Evolutionary conservation across 2,797 vertebrate genomes (phyloP), one percentile per base, ranked within the genome.

Genomic region (Sus cebifrons): DNA sequence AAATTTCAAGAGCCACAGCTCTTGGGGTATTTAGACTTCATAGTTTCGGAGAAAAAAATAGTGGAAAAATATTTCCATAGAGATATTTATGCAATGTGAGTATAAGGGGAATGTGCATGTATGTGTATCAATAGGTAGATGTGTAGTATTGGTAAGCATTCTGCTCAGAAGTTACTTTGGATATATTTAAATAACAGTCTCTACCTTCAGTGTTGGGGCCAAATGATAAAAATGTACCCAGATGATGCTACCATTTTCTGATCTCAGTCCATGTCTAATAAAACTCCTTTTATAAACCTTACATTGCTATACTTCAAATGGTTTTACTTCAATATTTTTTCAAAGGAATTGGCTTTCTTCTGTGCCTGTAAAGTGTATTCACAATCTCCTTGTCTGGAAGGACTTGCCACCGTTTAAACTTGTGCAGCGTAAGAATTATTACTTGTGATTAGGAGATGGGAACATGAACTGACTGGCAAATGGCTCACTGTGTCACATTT

Each of bases 281-380:
- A 83, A 88, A 25, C 2, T 9, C 4, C 3, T 2, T 75, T 68
- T 54, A 32, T n/a, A 65, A 75, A 62, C 78, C 18, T 18, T 70
- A 18, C 17, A 16, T 25, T 62, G 14, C 65, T 88, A 54, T 15
- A n/a, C 8, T 77, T 75, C 9, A 10, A 49, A 17, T 86, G 40
- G 81, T 36, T 77, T 93, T 5, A 21, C 8, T 62, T 93, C 32
- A 64, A 4, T 54, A 49, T 93, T 74, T 93, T 18, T 95, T 52
- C 27, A 65, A 73, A 52, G 6, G n/a, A 78, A 32, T 32, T 2
- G 32, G 32, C 32, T 15, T 5, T 60, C 8, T 91, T 60, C 29
- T 95, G 77, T 82, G 40, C 29, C 60, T 78, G 2, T 25, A 21
- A 91, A 67, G 71, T 64, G 11, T 44, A 64, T 65, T 77, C 89